phyloP scores from a whole-genome alignment of 2,113 vertebrate genomes.

The Oncorhynchus keta region DNA sequence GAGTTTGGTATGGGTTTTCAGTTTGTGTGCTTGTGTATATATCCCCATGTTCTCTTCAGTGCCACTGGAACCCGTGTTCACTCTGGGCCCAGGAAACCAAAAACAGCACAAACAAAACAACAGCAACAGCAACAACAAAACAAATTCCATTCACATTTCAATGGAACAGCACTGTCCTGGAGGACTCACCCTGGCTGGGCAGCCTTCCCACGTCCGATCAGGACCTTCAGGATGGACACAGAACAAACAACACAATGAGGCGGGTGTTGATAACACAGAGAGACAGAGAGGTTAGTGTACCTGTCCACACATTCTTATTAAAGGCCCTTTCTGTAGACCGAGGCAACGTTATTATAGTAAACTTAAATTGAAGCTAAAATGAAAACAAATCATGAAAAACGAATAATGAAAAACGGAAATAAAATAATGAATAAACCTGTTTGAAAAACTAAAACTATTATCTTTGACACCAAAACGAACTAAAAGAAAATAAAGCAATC shows the following conservation, averaged over 20 bases:
- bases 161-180: conserved; percentile 58
- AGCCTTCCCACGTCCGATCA: conserved; percentile 58
- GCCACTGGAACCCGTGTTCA: conserved; percentile 43
- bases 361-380: too few relatives aligned
- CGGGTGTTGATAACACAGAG: background rate
- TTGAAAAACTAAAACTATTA: too few relatives aligned
- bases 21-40: conserved; percentile 9
- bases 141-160: conserved; percentile 74
- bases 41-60: conserved; percentile 36
- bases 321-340: too few relatives aligned
- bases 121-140: conserved; percentile 42
- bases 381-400: too few relatives aligned
- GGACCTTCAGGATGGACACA: conserved; percentile 58
- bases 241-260: conserved; percentile 18
- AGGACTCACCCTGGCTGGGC: conserved; percentile 41
- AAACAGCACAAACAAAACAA: conserved; percentile 30
- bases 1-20: conserved; percentile 16
- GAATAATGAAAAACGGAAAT: background rate
- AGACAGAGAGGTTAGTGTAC: background rate
- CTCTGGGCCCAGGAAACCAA: conserved; percentile 33
- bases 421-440: too few relatives aligned
- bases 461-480: background rate
- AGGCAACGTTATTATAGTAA: too few relatives aligned
- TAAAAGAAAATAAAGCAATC: too few relatives aligned
- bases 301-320: background rate